A percentile compares a stretch with the other conserved stretches of the same genome.
Conservation (phyloP, 1,140 invertebrate species). For the Vanessa tameamea region DNA sequence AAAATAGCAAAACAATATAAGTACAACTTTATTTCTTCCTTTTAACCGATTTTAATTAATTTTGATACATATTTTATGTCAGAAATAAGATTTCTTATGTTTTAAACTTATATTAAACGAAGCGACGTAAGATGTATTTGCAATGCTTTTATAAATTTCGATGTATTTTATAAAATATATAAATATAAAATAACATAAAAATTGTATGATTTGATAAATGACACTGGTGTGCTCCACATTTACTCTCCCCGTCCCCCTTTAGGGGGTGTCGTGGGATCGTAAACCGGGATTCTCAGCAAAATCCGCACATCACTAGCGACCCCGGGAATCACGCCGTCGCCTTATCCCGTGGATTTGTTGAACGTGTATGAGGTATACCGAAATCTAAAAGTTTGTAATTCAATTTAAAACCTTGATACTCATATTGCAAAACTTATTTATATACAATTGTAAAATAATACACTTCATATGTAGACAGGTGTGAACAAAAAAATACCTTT, state of each 20-base stretch:
- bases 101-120: too few relatives aligned
- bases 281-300: conserved; percentile 70
- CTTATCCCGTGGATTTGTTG: conserved; percentile 66
- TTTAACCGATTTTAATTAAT: not conserved
- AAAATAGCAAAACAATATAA: not conserved
- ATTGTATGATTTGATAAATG: not conserved
- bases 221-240: not conserved
- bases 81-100: too few relatives aligned
- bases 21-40: not conserved
- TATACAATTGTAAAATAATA: too few relatives aligned
- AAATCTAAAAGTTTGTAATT: not conserved
- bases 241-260: conserved; percentile 22
- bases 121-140: too few relatives aligned
- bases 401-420: not conserved
- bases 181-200: not conserved
- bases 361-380: conserved; percentile 34
- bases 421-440: not conserved
- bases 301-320: conserved; percentile 70
- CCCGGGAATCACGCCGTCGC: conserved; percentile 66
- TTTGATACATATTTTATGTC: too few relatives aligned
- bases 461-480: too few relatives aligned
- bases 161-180: too few relatives aligned
- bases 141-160: too few relatives aligned
- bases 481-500: too few relatives aligned
- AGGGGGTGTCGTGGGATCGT: conserved; percentile 52